These are phyloP conservation scores for Papilio aristodemus DNA, from an alignment of 1,140 invertebrate species.

Conservation along the genomic window DNA sequence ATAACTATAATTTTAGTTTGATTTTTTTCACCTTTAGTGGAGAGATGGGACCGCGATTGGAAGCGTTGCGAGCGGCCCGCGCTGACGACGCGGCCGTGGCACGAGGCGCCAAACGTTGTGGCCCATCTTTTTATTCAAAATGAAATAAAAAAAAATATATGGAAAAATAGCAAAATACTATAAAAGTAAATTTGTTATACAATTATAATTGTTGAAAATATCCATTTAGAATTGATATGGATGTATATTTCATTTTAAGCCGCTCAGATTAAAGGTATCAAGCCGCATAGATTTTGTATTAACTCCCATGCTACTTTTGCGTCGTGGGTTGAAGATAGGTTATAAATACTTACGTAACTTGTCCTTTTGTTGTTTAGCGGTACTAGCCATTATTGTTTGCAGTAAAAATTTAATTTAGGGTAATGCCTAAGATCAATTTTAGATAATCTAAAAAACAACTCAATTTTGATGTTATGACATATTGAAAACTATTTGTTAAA, in stretches of 20 bases:
- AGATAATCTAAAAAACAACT: conserved; percentile 38
- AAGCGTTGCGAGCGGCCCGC: conserved; percentile 66
- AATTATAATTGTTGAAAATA: no score
- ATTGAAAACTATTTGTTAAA: conserved; percentile 25
- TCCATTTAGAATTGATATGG: no score
- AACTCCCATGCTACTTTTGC: neutral
- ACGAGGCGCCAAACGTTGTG: conserved; percentile 53
- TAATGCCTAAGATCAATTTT: conserved; percentile 36
- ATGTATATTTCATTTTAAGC: neutral
- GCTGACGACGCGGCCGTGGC: conserved; percentile 64
- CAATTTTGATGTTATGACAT: conserved; percentile 50
- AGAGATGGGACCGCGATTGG: conserved; percentile 44
- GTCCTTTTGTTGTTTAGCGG: conserved; percentile 58
- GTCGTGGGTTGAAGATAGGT: neutral
- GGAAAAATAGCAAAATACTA: no score
- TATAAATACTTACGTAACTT: conserved; percentile 56
- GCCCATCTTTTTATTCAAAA: conserved; percentile 3
- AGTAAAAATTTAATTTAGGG: conserved; percentile 34
- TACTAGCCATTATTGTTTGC: conserved; percentile 49
- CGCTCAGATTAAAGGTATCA: neutral
- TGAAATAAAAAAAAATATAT: no score
- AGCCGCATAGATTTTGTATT: no score
- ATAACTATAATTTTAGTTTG: no score
- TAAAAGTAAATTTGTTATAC: no score
- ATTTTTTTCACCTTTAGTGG: conserved; percentile 9